A percentile compares a stretch with the other conserved stretches of the same genome.
Conservation (phyloP, 2,797 vertebrate genomes). For the Schizothorax lantsangensis region DNA sequence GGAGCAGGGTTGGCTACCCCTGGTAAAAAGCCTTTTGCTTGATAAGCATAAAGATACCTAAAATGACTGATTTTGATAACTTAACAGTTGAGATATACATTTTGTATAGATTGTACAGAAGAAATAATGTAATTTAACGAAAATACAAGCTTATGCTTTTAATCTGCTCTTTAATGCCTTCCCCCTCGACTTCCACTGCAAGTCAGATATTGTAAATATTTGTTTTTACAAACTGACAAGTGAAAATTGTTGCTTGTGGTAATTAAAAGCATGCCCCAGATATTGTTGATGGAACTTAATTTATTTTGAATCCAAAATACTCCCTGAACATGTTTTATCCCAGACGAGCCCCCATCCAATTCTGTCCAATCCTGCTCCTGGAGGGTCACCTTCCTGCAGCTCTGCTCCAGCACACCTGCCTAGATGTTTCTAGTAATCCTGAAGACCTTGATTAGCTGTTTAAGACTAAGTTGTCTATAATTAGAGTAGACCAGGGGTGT, state of each 20-base stretch:
- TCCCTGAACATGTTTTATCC: not conserved
- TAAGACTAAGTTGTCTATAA: constrained; percentile 4
- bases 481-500: not conserved
- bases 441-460: constrained; percentile 11
- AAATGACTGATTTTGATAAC: not conserved
- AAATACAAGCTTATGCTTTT: not conserved
- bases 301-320: not conserved
- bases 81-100: not conserved
- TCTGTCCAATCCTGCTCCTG: not conserved
- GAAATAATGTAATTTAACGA: not conserved
- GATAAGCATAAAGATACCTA: not conserved
- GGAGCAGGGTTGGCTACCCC: not conserved
- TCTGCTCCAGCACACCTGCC: not conserved
- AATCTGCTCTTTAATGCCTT: not conserved
- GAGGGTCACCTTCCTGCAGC: not conserved
- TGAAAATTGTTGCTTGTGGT: not conserved
- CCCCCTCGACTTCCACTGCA: not conserved
- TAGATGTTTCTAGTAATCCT: constrained; percentile 18
- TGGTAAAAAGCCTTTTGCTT: not conserved
- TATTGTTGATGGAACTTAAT: not conserved
- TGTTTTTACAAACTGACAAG: not conserved
- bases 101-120: not conserved
- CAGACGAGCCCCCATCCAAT: not conserved
- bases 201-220: not conserved
- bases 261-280: not conserved